Conservation (phyloP, 2,888 invertebrate species). For the Clitarchus hookeri region DNA sequence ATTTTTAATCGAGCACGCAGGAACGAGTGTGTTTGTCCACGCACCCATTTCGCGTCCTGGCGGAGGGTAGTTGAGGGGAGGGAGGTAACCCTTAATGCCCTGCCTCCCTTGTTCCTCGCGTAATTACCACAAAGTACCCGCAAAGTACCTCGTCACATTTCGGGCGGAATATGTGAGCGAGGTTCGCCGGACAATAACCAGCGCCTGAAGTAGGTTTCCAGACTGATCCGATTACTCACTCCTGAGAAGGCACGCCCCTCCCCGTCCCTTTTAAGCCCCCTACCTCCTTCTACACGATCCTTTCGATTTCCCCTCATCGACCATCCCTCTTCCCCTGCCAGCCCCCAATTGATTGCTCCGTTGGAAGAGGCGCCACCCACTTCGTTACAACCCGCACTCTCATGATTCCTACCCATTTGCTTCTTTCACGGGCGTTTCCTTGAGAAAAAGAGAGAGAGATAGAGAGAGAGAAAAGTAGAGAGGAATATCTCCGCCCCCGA, state of each 20-base stretch:
- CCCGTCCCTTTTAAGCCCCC: neutral
- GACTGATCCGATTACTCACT: constrained; percentile 14
- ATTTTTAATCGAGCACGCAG: too few species aligned
- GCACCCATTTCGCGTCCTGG: too few species aligned
- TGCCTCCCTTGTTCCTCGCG: neutral
- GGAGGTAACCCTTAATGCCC: too few species aligned
- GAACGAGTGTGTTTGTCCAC: too few species aligned
- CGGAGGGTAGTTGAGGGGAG: too few species aligned
- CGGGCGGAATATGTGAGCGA: neutral
- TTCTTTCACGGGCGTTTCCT: neutral
- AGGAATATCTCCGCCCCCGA: neutral
- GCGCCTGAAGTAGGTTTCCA: neutral
- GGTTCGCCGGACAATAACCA: neutral
- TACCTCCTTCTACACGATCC: too few species aligned
- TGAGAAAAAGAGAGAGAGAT: neutral
- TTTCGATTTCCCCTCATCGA: too few species aligned
- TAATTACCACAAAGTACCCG: neutral
- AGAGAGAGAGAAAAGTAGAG: neutral
- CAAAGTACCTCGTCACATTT: constrained; percentile 10
- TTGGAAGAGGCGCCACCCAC: constrained; percentile 1
- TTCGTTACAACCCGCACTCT: neutral
- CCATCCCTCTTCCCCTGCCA: neutral
- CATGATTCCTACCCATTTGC: neutral
- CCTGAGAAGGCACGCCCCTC: neutral
- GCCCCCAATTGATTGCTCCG: neutral